These are phyloP conservation scores for Procambarus virginalis DNA, from an alignment of 1,140 invertebrate genomes.

Conservation along the genomic window DNA sequence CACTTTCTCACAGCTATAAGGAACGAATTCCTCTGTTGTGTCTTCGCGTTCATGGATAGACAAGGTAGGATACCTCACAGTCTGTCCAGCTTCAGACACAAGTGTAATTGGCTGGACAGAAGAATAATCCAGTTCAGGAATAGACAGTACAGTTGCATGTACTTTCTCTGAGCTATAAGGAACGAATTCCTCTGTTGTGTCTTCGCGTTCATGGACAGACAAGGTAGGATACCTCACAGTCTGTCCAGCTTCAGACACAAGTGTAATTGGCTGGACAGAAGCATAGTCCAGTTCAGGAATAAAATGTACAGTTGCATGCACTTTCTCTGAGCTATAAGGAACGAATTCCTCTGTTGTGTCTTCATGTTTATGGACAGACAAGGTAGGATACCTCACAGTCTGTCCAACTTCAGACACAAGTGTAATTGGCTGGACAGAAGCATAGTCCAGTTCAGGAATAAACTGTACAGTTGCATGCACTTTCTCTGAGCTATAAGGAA, in stretches of 20 bases:
- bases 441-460: constrained; percentile 17
- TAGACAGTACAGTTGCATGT: background rate
- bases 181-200: constrained; percentile 7
- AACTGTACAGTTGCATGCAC: background rate
- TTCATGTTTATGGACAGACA: background rate
- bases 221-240: constrained; percentile 15
- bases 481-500: background rate
- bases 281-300: constrained; percentile 38
- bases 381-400: constrained; percentile 17
- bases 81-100: constrained; percentile 38
- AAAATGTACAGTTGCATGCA: background rate
- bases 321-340: constrained; percentile 11
- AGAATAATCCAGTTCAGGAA: constrained; percentile 21
- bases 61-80: constrained; percentile 6
- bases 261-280: constrained; percentile 4
- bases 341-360: background rate
- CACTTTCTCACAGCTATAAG: background rate
- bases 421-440: background rate
- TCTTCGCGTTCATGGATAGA: background rate
- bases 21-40: background rate
- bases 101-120: constrained; percentile 15
- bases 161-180: constrained; percentile 3
- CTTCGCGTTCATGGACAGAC: constrained; percentile 2
- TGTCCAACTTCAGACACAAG: constrained; percentile 32
- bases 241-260: constrained; percentile 39